Evolutionary conservation across 1,140 invertebrate genomes (phyloP).

Genomic region (Drosophila gunungcola): DNA sequence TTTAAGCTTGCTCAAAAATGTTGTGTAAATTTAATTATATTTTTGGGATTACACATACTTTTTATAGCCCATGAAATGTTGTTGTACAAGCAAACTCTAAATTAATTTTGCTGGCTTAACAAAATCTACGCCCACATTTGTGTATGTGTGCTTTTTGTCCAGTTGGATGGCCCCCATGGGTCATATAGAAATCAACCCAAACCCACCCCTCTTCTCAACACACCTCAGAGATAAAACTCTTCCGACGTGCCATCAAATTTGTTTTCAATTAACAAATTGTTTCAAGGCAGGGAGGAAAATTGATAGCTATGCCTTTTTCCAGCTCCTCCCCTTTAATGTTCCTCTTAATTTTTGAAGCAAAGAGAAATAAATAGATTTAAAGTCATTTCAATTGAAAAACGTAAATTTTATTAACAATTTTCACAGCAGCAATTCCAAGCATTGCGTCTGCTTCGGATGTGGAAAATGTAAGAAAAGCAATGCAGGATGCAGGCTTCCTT

Average conservation of each 20-base stretch:
- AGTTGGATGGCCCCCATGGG: constrained; percentile 44
- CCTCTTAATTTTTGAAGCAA: constrained; percentile 4
- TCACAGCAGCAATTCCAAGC: background rate
- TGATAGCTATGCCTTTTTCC: constrained; percentile 13
- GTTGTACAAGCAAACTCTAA: constrained; percentile 24
- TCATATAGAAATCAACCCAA: constrained; percentile 26
- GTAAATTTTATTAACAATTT: background rate
- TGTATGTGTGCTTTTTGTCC: constrained; percentile 25
- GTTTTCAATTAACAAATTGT: constrained; percentile 80
- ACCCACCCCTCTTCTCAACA: background rate
- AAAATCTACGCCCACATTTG: constrained; percentile 23
- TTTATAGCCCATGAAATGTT: constrained; percentile 33
- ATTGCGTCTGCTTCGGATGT: constrained; percentile 13
- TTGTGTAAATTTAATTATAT: constrained; percentile 8
- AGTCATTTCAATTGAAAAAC: too few species aligned
- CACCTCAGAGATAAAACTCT: constrained; percentile 27
- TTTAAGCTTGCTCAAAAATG: background rate
- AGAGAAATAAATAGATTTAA: background rate
- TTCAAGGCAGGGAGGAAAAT: constrained; percentile 30
- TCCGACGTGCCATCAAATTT: constrained; percentile 58
- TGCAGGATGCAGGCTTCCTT: constrained; percentile 18
- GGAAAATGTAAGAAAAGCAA: constrained; percentile 20
- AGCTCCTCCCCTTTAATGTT: too few species aligned
- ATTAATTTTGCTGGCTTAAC: constrained; percentile 44
- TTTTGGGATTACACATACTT: constrained; percentile 8